Conservation (phyloP, 2,888 invertebrate genomes). For the Nebria salina region DNA sequence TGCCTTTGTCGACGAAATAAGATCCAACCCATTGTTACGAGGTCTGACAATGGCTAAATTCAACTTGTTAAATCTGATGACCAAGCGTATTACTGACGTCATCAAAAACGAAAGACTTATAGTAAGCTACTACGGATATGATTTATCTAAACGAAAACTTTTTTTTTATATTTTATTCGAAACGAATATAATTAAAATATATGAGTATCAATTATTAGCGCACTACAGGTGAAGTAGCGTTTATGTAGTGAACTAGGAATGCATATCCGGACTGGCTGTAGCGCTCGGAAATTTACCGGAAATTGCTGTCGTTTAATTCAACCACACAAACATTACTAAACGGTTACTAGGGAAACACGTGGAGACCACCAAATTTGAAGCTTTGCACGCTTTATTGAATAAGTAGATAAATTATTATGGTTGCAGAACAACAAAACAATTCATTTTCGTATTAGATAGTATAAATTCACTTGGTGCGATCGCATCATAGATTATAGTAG, state of each 20-base stretch:
- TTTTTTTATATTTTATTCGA: too few species aligned
- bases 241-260: conserved; percentile 10
- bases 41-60: conserved; percentile 26
- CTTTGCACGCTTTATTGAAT: too few species aligned
- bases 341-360: conserved; percentile 7
- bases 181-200: too few species aligned
- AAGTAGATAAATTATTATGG: too few species aligned
- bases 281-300: conserved; percentile 23
- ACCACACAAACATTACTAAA: conserved; percentile 29
- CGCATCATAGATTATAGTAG: too few species aligned
- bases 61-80: conserved; percentile 36
- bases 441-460: too few species aligned
- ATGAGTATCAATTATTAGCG: too few species aligned
- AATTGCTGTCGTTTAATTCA: conserved; percentile 32
- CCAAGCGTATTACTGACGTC: neutral
- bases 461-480: too few species aligned
- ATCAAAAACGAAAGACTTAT: neutral
- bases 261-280: conserved; percentile 23
- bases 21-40: conserved; percentile 49
- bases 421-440: too few species aligned
- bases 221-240: neutral
- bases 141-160: too few species aligned
- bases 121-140: too few species aligned
- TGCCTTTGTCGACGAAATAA: conserved; percentile 57
- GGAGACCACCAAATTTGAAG: neutral